Conservation (phyloP, 1,140 invertebrate species). For the Planococcus citri region DNA sequence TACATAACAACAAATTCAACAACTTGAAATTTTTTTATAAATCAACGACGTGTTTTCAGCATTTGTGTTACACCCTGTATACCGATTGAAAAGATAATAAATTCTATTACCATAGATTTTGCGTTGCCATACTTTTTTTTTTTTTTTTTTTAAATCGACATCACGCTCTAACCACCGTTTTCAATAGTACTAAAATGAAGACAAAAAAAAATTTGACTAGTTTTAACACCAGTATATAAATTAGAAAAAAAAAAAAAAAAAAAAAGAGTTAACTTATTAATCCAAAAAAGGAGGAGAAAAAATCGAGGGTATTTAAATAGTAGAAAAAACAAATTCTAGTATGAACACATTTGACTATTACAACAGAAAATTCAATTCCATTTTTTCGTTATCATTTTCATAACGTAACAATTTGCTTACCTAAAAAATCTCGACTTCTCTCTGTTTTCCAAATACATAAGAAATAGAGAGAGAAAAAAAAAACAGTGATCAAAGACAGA, state of each 20-base stretch:
- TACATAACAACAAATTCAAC: not conserved
- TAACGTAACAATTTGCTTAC: too few species aligned
- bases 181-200: not conserved
- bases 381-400: not conserved
- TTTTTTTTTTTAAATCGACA: not conserved
- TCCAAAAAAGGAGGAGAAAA: too few species aligned
- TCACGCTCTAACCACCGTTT: not conserved
- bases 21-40: too few species aligned
- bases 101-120: not conserved
- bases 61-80: conserved; percentile 9
- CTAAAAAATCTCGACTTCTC: too few species aligned
- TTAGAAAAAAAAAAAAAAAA: not conserved
- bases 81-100: not conserved
- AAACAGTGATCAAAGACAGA: too few species aligned
- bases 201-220: conserved; percentile 16
- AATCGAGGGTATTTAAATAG: not conserved
- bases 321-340: not conserved
- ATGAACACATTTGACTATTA: not conserved
- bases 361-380: not conserved
- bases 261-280: too few species aligned
- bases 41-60: not conserved
- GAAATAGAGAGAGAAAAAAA: too few species aligned
- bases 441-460: too few species aligned
- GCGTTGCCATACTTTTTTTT: too few species aligned
- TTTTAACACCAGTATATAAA: not conserved